These are phyloP conservation scores for Drosophila fungiperda DNA, from an alignment of 2,888 invertebrate genomes.

Conservation along the genomic window DNA sequence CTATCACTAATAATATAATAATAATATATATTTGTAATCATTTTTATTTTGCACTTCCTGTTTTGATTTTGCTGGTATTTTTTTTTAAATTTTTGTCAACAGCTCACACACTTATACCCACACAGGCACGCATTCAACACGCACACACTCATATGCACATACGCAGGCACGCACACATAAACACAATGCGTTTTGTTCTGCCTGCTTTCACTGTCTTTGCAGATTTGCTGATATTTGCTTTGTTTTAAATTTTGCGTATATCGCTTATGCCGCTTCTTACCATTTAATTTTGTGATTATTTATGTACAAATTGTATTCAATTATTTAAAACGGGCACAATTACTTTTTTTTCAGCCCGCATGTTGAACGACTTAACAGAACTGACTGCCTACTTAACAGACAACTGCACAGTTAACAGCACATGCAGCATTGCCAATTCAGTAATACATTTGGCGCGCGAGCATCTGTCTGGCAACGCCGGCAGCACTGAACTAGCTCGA, in stretches of 20 bases:
- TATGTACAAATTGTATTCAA: slow-evolving; percentile 50
- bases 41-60: slow-evolving; percentile 70
- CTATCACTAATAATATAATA: background rate
- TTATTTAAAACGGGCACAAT: slow-evolving; percentile 54
- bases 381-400: slow-evolving; percentile 31
- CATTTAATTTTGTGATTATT: slow-evolving; percentile 58
- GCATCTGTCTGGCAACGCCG: slow-evolving; percentile 20
- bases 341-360: slow-evolving; percentile 55
- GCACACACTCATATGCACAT: slow-evolving; percentile 19
- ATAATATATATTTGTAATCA: background rate
- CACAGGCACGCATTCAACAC: slow-evolving; percentile 17
- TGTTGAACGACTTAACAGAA: slow-evolving; percentile 58
- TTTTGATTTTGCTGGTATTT: slow-evolving; percentile 68
- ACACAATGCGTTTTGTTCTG: slow-evolving; percentile 34
- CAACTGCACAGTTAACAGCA: slow-evolving; percentile 12
- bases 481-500: slow-evolving; percentile 38
- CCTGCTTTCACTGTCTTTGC: slow-evolving; percentile 39
- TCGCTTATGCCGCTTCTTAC: slow-evolving; percentile 27
- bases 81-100: slow-evolving; percentile 69
- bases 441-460: slow-evolving; percentile 21
- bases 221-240: background rate
- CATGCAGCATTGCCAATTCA: slow-evolving; percentile 14
- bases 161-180: slow-evolving; percentile 28
- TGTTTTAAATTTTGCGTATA: background rate
- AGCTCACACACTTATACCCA: slow-evolving; percentile 34